phyloP scores from a whole-genome alignment of 2,797 vertebrate genomes.

The Acanthis flammea region DNA sequence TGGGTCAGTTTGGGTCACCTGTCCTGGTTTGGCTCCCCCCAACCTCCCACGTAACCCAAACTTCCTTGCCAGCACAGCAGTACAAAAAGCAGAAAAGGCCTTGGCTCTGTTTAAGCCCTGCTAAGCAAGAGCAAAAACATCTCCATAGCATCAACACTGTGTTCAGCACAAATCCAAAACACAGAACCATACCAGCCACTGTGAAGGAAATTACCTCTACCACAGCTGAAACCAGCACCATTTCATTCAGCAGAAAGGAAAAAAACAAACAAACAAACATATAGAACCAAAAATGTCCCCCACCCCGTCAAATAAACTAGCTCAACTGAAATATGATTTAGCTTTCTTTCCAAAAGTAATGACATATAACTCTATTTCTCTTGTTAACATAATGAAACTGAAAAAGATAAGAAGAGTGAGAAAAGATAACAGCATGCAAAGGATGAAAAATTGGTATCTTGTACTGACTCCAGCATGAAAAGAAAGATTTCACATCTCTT shows the following conservation, averaged over 20 bases:
- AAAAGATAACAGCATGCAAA: neutral
- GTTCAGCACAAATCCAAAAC: neutral
- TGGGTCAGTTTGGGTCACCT: neutral
- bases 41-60: rapidly evolving
- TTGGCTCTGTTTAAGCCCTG: neutral
- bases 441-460: neutral
- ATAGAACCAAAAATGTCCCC: neutral
- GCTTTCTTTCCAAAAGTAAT: neutral
- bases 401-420: neutral
- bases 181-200: neutral
- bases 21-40: neutral
- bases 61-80: rapidly evolving
- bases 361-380: neutral
- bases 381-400: neutral
- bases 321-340: neutral
- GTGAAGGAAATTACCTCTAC: neutral
- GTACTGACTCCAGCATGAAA: neutral
- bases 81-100: neutral
- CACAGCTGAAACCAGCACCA: neutral
- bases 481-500: neutral
- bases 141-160: neutral
- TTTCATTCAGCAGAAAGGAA: neutral
- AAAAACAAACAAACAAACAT: neutral
- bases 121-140: neutral
- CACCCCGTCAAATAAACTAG: neutral